phyloP scores from a whole-genome alignment of 2,888 invertebrate species.

The Perdita meconis region DNA sequence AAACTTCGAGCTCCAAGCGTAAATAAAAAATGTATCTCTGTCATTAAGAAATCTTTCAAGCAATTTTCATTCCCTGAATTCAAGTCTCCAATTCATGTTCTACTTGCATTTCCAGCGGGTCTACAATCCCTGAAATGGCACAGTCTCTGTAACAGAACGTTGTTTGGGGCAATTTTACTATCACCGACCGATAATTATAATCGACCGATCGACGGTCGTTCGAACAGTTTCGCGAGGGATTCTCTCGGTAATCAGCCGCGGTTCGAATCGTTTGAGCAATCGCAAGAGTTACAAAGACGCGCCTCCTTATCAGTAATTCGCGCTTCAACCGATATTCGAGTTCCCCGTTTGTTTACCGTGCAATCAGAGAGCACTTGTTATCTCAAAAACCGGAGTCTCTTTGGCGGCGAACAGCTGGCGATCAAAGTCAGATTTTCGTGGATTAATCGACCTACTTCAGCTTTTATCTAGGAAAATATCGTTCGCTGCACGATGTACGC shows the following conservation, averaged over 20 bases:
- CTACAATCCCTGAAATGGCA: no score
- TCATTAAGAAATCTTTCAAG: no score
- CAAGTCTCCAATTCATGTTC: no score
- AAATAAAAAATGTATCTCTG: no score
- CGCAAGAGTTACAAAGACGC: background rate
- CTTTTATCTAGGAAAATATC: no score
- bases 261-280: background rate
- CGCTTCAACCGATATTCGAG: background rate
- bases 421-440: background rate
- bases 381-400: background rate
- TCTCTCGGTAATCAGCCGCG: background rate
- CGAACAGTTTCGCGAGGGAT: conserved; percentile 13
- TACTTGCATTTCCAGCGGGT: no score
- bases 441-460: no score
- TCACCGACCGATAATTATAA: no score
- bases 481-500: conserved; percentile 16
- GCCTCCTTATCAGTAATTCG: background rate
- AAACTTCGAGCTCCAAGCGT: no score
- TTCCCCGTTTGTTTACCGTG: background rate
- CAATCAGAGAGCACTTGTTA: conserved; percentile 4
- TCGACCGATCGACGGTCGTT: background rate
- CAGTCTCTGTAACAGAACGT: no score
- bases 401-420: background rate
- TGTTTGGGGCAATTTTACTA: no score
- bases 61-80: no score